Evolutionary conservation across 2,888 invertebrate genomes (phyloP).

Genomic region (Polymixis flavicincta): DNA sequence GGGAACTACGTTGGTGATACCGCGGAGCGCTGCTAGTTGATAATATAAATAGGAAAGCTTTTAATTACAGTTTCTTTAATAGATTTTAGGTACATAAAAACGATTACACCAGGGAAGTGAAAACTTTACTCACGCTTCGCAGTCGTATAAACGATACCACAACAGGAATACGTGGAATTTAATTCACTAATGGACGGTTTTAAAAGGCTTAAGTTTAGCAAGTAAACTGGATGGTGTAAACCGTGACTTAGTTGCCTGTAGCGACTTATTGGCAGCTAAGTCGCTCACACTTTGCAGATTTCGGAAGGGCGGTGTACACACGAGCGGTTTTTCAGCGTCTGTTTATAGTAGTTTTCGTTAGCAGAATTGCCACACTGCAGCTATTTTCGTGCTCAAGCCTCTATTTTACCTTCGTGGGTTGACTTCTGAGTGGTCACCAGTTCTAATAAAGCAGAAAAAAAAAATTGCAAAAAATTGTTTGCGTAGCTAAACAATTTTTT

Average conservation of each 20-base stretch:
- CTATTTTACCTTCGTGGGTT: not conserved
- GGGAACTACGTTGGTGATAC: too few species aligned
- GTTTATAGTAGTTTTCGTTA: too few species aligned
- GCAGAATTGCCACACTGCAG: too few species aligned
- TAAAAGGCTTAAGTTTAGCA: constrained; percentile 12
- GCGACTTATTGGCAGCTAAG: constrained; percentile 18
- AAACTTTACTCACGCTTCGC: constrained; percentile 12
- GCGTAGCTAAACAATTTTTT: too few species aligned
- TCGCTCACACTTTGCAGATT: not conserved
- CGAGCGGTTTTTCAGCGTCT: not conserved
- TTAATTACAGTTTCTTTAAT: constrained; percentile 20
- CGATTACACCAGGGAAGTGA: constrained; percentile 2
- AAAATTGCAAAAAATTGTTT: too few species aligned
- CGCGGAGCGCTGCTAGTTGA: too few species aligned
- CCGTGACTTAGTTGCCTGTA: constrained; percentile 31
- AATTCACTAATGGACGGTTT: constrained; percentile 40
- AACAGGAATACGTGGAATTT: constrained; percentile 25
- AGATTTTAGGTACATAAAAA: not conserved
- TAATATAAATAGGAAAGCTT: constrained; percentile 6
- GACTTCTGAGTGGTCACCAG: too few species aligned
- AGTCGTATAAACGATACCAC: not conserved
- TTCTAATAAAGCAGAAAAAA: too few species aligned
- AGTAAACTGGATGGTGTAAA: constrained; percentile 15
- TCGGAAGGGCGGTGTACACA: not conserved
- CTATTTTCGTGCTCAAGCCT: not conserved